These are phyloP conservation scores for Silurus glanis DNA, from an alignment of 2,113 vertebrate genomes.

Conservation along the genomic window DNA sequence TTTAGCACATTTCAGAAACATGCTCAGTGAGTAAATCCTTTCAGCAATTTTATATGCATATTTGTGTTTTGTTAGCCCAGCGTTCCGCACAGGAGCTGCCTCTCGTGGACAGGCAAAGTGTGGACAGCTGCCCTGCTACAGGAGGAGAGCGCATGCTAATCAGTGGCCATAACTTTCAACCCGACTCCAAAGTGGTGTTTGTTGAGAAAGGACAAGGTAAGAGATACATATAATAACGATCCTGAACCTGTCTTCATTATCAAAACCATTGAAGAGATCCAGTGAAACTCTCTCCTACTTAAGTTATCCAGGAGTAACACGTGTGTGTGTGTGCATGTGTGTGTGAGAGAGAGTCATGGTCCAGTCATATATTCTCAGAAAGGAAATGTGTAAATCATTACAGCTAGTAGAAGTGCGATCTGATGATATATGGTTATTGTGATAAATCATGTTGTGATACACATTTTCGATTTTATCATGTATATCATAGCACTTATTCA, in stretches of 20 bases:
- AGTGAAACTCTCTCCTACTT: neutral
- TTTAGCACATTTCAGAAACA: neutral
- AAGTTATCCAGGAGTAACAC: neutral
- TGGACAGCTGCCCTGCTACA: conserved; percentile 81
- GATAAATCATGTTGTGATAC: neutral
- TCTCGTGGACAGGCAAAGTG: conserved; percentile 93
- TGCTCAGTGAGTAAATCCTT: neutral
- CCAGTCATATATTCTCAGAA: neutral
- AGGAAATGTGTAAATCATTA: neutral
- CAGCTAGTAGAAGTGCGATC: neutral
- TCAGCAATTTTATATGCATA: neutral
- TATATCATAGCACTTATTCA: neutral
- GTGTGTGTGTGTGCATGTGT: neutral
- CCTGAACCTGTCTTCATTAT: neutral
- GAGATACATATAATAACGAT: neutral
- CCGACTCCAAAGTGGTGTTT: conserved; percentile 95
- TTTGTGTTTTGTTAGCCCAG: conserved; percentile 76
- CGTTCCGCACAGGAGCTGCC: conserved; percentile 97
- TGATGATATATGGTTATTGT: neutral
- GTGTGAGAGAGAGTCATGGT: neutral
- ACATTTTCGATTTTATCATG: neutral
- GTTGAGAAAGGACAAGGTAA: conserved; percentile 98
- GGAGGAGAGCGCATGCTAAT: conserved; percentile 91
- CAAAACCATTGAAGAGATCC: neutral
- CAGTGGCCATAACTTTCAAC: conserved; percentile 93